Percentiles rank a stretch among this genome's conserved stretches.
These are phyloP conservation scores for Creontiades dilutus DNA, from an alignment of 2,888 invertebrate species.

Conservation along the genomic window DNA sequence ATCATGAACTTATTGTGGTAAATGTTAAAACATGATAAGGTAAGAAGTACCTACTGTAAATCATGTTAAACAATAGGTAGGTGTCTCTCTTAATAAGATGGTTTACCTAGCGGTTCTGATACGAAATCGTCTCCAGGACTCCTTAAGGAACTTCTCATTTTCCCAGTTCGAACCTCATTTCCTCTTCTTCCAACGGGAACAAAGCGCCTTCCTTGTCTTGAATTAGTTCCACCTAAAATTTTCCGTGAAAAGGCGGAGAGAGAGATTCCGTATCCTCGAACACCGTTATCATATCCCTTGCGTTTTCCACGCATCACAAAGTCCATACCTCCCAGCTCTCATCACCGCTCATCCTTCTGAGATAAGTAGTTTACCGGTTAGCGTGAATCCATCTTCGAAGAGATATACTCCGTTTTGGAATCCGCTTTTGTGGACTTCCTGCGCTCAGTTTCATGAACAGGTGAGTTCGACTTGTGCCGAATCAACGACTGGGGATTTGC, in stretches of 20 bases:
- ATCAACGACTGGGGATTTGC: too few species aligned
- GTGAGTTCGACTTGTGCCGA: too few species aligned
- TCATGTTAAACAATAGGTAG: too few species aligned
- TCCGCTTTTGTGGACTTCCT: too few species aligned
- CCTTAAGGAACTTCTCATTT: too few species aligned
- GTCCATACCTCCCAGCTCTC: not conserved
- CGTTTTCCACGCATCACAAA: conserved; percentile 6
- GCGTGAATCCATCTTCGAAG: not conserved
- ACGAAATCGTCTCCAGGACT: too few species aligned
- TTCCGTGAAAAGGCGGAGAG: not conserved
- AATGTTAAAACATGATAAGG: too few species aligned
- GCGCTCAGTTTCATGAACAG: too few species aligned
- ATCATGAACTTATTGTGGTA: too few species aligned
- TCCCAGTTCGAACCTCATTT: conserved; percentile 18
- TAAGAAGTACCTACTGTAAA: too few species aligned
- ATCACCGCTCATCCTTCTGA: not conserved
- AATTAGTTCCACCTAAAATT: conserved; percentile 39
- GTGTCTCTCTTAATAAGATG: too few species aligned
- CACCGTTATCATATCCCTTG: conserved; percentile 26
- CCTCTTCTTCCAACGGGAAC: not conserved
- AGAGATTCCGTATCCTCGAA: conserved; percentile 2
- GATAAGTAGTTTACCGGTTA: conserved; percentile 9
- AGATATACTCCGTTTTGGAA: not conserved
- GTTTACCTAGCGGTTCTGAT: too few species aligned
- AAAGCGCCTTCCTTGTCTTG: conserved; percentile 18